A percentile compares a stretch with the other conserved stretches of the same genome.
phyloP scores from a whole-genome alignment of 37 sponge, comb jelly and placozoan genomes.

The Cliona cf. orientalis region DNA sequence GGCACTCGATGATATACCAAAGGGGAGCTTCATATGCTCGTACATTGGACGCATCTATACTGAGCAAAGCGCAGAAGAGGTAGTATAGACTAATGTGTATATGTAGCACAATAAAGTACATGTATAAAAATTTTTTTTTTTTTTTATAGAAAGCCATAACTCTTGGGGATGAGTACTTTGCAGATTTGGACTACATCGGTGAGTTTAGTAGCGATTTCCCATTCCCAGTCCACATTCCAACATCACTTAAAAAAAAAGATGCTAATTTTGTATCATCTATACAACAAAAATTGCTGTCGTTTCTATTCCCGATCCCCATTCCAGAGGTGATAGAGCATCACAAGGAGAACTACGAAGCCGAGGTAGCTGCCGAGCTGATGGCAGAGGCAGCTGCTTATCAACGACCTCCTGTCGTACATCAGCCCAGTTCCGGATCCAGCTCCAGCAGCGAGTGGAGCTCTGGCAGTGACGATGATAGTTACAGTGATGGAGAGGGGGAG shows the following conservation, averaged over 20 bases:
- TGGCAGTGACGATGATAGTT: too few species aligned
- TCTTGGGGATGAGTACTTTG: constrained; percentile 89
- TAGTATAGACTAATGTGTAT: background rate
- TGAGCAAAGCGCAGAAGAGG: constrained; percentile 73
- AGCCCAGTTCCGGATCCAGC: too few species aligned
- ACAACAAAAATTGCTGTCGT: too few species aligned
- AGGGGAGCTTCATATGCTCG: constrained; percentile 86
- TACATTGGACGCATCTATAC: constrained; percentile 80
- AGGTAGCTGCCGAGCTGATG: constrained; percentile 29
- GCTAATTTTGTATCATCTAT: background rate
- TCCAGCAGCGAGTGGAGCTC: too few species aligned
- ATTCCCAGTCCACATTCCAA: too few species aligned
- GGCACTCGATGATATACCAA: constrained; percentile 86
- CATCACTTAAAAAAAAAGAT: background rate
- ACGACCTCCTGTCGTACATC: too few species aligned
- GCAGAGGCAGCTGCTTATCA: too few species aligned
- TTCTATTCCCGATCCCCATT: background rate
- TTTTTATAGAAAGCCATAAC: constrained; percentile 8
- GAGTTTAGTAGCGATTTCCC: background rate
- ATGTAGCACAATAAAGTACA: background rate
- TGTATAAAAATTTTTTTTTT: background rate
- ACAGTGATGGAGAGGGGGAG: too few species aligned
- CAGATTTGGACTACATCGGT: constrained; percentile 96
- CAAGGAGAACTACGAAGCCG: constrained; percentile 71
- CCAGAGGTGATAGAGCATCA: constrained; percentile 74